Percentiles rank a stretch among this genome's conserved stretches.
Evolutionary conservation across 2,113 vertebrate species (phyloP).

Genomic region (Stigmatopora argus): DNA sequence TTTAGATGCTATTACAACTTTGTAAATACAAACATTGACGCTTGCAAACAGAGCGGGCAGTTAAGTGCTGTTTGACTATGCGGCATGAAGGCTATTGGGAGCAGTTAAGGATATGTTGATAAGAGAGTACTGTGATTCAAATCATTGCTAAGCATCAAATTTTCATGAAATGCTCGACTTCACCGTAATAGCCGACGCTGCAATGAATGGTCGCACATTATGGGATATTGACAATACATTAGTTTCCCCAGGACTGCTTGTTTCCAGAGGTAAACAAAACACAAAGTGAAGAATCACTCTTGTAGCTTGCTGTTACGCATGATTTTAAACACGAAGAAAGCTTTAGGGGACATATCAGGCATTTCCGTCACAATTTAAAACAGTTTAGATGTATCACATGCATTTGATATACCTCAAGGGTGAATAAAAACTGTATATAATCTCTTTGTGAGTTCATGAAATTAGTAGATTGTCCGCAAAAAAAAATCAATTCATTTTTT

Average conservation of each 20-base stretch:
- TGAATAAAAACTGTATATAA: background rate
- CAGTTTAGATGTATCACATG: background rate
- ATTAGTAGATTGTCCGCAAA: too few species aligned
- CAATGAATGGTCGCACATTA: slow-evolving; percentile 22
- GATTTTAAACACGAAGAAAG: background rate
- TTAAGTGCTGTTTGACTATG: slow-evolving; percentile 34
- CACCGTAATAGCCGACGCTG: slow-evolving; percentile 36
- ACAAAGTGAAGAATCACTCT: background rate
- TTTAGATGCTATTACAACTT: slow-evolving; percentile 27
- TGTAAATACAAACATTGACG: slow-evolving; percentile 27
- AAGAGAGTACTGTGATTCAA: slow-evolving; percentile 36
- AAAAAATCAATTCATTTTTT: too few species aligned
- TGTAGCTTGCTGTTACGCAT: background rate
- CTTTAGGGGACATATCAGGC: background rate
- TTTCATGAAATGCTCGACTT: slow-evolving; percentile 39
- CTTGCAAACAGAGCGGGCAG: slow-evolving; percentile 25
- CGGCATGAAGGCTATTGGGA: slow-evolving; percentile 25
- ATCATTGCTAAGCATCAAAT: slow-evolving; percentile 40
- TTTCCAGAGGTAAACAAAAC: slow-evolving; percentile 37
- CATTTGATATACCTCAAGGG: background rate
- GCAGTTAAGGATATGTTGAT: slow-evolving; percentile 20
- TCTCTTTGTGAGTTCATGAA: too few species aligned
- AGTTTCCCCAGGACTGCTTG: slow-evolving; percentile 25
- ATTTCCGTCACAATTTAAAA: background rate
- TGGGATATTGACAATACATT: slow-evolving; percentile 36